Evolutionary conservation across 2,113 vertebrate species (phyloP).

Genomic region (Dicentrarchus labrax): DNA sequence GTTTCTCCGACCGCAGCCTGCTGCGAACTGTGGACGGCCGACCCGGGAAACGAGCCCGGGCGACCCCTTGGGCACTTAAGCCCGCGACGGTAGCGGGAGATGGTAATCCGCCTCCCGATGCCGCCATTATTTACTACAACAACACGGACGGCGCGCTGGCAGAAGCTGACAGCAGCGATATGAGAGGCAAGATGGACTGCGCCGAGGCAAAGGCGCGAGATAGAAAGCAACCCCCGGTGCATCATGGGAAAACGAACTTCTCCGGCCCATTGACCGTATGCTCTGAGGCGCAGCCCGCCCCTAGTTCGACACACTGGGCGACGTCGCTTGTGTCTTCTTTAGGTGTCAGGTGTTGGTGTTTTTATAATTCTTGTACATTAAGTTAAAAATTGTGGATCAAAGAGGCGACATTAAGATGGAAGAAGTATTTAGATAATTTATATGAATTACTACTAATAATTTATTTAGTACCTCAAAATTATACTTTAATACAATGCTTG

Average conservation of each 20-base stretch:
- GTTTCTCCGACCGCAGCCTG: slow-evolving; percentile 80
- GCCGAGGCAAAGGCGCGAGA: slow-evolving; percentile 84
- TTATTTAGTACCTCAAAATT: too few species aligned
- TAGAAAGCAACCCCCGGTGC: slow-evolving; percentile 76
- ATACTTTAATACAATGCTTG: too few species aligned
- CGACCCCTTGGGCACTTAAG: slow-evolving; percentile 65
- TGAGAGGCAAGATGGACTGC: slow-evolving; percentile 83
- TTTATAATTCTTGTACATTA: too few species aligned
- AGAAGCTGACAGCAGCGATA: slow-evolving; percentile 58
- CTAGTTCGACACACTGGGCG: not conserved
- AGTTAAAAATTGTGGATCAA: too few species aligned
- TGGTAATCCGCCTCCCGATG: slow-evolving; percentile 87
- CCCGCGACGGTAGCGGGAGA: slow-evolving; percentile 83
- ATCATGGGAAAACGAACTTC: slow-evolving; percentile 82
- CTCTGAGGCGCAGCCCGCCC: not conserved
- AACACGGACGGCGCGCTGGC: slow-evolving; percentile 74
- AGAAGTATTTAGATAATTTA: too few species aligned
- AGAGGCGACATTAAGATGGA: too few species aligned
- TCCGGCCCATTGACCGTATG: not conserved
- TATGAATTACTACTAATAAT: too few species aligned
- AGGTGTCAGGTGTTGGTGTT: not conserved
- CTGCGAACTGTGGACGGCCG: slow-evolving; percentile 83
- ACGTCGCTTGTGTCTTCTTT: not conserved
- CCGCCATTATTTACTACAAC: slow-evolving; percentile 92
- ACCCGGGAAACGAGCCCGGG: slow-evolving; percentile 89